Conservation (phyloP, 2,113 vertebrate genomes). For the Toxotes jaculatrix region DNA sequence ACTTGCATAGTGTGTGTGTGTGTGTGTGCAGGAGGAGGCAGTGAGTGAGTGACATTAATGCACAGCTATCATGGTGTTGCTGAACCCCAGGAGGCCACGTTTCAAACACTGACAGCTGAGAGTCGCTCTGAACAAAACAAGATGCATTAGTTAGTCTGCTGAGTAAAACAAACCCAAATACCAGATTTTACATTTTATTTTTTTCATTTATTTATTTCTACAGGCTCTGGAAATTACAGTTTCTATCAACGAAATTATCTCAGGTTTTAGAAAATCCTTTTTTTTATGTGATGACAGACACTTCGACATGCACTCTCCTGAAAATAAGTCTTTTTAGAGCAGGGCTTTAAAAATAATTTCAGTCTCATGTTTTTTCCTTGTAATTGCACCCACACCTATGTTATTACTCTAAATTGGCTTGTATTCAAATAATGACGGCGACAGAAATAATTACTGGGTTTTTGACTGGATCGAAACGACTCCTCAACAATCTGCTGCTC, state of each 20-base stretch:
- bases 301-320: too few relatives aligned
- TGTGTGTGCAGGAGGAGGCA: conserved; percentile 20
- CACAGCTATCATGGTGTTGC: conserved; percentile 45
- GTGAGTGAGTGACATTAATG: conserved; percentile 71
- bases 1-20: conserved; percentile 31
- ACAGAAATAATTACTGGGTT: too few relatives aligned
- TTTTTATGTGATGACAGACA: background rate
- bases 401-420: too few relatives aligned
- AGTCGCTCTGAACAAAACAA: conserved; percentile 45
- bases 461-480: too few relatives aligned
- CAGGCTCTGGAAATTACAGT: too few relatives aligned
- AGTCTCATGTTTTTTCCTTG: background rate
- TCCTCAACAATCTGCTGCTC: too few relatives aligned
- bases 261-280: background rate
- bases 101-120: conserved; percentile 60
- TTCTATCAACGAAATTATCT: background rate
- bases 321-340: background rate
- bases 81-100: conserved; percentile 56
- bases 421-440: too few relatives aligned
- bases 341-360: too few relatives aligned
- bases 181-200: too few relatives aligned
- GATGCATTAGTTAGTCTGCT: conserved; percentile 30
- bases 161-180: conserved; percentile 40
- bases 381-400: background rate
- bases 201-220: too few relatives aligned